Evolutionary conservation across 1,140 invertebrate species (phyloP).

Genomic region (Trypoxylus dichotomus): DNA sequence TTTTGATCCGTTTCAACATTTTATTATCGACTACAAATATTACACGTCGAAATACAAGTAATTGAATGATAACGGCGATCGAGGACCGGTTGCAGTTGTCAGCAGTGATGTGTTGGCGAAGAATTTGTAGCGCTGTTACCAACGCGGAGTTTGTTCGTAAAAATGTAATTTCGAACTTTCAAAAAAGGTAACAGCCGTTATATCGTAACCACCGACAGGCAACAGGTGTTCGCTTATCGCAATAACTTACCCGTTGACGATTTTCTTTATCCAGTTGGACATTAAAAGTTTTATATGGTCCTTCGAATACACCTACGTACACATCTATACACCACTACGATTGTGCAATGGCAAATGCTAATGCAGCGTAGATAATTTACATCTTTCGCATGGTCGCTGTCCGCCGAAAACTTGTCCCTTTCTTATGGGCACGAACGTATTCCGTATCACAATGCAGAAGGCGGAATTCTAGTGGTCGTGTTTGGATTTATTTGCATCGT

Average conservation of each 20-base stretch:
- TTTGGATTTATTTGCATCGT: too few relatives aligned
- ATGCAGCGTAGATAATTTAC: not conserved
- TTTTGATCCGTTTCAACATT: not conserved
- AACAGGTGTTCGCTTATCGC: conserved; percentile 20
- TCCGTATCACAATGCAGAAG: too few relatives aligned
- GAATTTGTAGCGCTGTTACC: not conserved
- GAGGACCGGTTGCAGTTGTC: not conserved
- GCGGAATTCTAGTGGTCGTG: too few relatives aligned
- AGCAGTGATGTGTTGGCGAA: conserved; percentile 3
- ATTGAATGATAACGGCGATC: not conserved
- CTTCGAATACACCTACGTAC: conserved; percentile 1
- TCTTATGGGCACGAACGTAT: too few relatives aligned
- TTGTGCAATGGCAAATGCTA: not conserved
- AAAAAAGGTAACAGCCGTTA: conserved; percentile 13
- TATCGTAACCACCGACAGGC: conserved; percentile 16
- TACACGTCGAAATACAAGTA: too few relatives aligned
- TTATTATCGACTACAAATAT: too few relatives aligned
- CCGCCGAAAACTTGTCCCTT: not conserved
- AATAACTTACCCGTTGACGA: conserved; percentile 9
- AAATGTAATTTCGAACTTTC: conserved; percentile 11
- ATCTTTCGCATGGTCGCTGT: not conserved
- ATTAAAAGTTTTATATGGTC: conserved; percentile 1
- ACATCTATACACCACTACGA: not conserved
- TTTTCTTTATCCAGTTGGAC: conserved; percentile 4
- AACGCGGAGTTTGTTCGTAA: not conserved